phyloP scores from a whole-genome alignment of 2,888 invertebrate species.

The Pollenia griseotomentosa region DNA sequence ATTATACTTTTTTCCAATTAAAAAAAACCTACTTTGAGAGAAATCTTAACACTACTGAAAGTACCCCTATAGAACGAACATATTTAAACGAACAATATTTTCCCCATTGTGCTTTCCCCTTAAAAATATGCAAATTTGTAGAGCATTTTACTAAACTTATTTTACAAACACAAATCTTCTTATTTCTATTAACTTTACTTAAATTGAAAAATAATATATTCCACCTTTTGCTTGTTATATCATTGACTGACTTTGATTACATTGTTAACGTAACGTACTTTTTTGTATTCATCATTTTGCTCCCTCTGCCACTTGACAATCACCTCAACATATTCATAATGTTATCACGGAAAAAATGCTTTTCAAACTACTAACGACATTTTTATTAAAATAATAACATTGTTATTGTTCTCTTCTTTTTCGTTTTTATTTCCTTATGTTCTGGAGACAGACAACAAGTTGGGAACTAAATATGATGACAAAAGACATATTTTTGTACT shows the following conservation, averaged over 20 bases:
- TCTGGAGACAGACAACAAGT: not conserved
- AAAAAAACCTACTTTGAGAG: too few relatives aligned
- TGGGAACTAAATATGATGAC: not conserved
- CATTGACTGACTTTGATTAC: slow-evolving; percentile 37
- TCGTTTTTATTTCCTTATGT: not conserved
- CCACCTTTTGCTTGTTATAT: slow-evolving; percentile 26
- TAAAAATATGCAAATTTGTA: not conserved
- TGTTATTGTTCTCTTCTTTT: not conserved
- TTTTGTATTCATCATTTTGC: not conserved
- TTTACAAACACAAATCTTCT: not conserved
- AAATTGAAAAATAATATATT: slow-evolving; percentile 31
- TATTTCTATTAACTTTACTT: slow-evolving; percentile 27
- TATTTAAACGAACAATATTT: too few relatives aligned
- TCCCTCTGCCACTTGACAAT: slow-evolving; percentile 1
- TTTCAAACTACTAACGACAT: slow-evolving; percentile 33
- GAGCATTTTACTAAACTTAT: not conserved
- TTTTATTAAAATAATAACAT: slow-evolving; percentile 51
- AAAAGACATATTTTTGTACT: not conserved
- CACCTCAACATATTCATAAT: slow-evolving; percentile 42
- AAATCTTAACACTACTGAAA: too few relatives aligned
- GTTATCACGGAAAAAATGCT: slow-evolving; percentile 11
- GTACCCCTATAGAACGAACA: too few relatives aligned
- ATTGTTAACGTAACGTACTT: slow-evolving; percentile 34
- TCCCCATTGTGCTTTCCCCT: too few relatives aligned
- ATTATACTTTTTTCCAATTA: too few relatives aligned